Base-by-base conservation (phyloP, 2,113 vertebrate species). In the Sakesphorus luctuosus region DNA sequence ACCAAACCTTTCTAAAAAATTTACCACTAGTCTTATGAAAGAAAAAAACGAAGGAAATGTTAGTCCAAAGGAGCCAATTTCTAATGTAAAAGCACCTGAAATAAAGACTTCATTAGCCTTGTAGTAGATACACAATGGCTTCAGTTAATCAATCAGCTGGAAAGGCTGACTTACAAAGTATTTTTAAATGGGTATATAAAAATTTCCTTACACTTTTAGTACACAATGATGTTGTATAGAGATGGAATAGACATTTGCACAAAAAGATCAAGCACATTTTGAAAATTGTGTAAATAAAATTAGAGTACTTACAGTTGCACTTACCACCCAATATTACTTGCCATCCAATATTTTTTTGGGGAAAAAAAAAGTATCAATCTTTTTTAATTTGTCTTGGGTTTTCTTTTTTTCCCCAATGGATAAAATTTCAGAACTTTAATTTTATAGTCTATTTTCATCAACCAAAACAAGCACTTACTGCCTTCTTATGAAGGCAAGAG, bases 321-420 rank as follows among this genome's bases (percentile, higher is more conserved):
- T 80, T 90, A 73, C 2, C 56, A 85, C 18, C 10, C 40, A n/a
- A 3, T 15, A 35, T 29, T 67, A 75, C 5, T 29, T 89, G 47
- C 17, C 44, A 87, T 11, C 17, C 38, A 31, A 3, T 25, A 15
- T 14, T 67, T 25, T 67, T 38, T 3, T 3, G 4, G 40, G 11
- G 18, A 3, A 0, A 8, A n/a, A n/a, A 44, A 47, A 59, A 18
- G 8, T 13, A 73, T n/a, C 2, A 0, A 35, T 66, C 1, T 67
- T 89, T 61, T 29, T 2, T n/a, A 69, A 75, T 29, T 73, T 92
- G 19, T n/a, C 88, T 72, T 55, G 19, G 3, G 31, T 36, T 66
- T 68, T 10, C n/a, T 40, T 46, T 36, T 61, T 78, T 21, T 6
- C 2, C 33, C 2, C 2, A 20, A 29, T 19, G 10, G 36, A 36